These are phyloP conservation scores for Nerophis lumbriciformis DNA, from an alignment of 2,113 vertebrate genomes.

Conservation along the genomic window DNA sequence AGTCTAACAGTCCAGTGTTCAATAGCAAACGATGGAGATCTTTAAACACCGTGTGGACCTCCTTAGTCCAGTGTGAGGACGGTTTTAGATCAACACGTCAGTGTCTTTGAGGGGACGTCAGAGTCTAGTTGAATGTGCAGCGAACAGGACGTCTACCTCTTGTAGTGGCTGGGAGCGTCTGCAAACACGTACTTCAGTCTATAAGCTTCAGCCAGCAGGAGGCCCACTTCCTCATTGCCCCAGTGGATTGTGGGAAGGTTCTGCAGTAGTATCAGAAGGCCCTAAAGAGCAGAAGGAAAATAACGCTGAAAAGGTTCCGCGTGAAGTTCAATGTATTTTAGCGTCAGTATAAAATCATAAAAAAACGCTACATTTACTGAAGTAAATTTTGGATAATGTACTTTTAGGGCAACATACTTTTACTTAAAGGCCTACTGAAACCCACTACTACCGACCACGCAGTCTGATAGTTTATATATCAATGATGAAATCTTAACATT, in stretches of 20 bases:
- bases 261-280: conserved; percentile 94
- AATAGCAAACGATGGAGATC: conserved; percentile 6
- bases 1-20: conserved; percentile 36
- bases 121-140: neutral
- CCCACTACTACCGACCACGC: too few species aligned
- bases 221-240: conserved; percentile 96
- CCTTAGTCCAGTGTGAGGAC: conserved; percentile 12
- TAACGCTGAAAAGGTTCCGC: too few species aligned
- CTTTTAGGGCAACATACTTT: too few species aligned
- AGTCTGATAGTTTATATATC: too few species aligned
- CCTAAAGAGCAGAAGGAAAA: conserved; percentile 69
- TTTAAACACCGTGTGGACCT: conserved; percentile 10
- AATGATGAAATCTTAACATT: too few species aligned
- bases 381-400: too few species aligned
- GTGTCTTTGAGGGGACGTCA: conserved; percentile 11
- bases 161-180: conserved; percentile 95
- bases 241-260: conserved; percentile 98
- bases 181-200: conserved; percentile 99
- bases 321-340: too few species aligned
- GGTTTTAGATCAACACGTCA: conserved; percentile 3
- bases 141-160: conserved; percentile 75
- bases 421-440: too few species aligned
- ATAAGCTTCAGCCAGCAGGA: conserved; percentile 95
- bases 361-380: too few species aligned
- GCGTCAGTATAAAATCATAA: too few species aligned